These are phyloP conservation scores for Grus americana DNA, from an alignment of 2,113 vertebrate species.

Conservation along the genomic window DNA sequence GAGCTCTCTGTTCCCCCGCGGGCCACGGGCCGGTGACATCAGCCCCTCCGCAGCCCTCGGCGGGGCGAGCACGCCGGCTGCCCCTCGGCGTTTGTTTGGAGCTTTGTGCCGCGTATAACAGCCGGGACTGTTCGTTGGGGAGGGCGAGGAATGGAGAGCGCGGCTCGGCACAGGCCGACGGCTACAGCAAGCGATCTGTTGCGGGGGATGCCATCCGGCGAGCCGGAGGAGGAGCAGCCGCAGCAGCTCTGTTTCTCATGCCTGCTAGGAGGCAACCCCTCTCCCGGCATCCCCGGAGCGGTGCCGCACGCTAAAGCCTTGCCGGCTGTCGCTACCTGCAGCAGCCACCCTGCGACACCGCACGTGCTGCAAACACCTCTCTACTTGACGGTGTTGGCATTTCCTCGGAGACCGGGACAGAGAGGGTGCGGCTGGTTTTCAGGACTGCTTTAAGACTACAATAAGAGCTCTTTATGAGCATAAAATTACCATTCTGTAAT, in stretches of 20 bases:
- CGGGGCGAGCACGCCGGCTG: neutral
- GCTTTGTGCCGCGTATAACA: neutral
- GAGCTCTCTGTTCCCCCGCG: neutral
- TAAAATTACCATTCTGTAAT: neutral
- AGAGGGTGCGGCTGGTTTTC: neutral
- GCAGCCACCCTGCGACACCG: neutral
- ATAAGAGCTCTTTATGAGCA: neutral
- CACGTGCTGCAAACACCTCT: neutral
- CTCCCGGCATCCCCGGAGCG: neutral
- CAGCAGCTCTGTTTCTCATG: neutral
- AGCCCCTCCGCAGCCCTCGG: neutral
- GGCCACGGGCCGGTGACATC: neutral
- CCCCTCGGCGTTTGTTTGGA: neutral
- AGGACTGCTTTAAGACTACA: neutral
- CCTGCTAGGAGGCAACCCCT: neutral
- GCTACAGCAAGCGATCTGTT: neutral
- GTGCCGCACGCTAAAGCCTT: neutral
- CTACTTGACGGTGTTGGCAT: neutral
- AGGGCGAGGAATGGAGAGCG: neutral
- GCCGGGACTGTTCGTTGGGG: rapidly evolving
- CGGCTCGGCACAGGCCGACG: neutral
- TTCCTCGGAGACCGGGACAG: neutral
- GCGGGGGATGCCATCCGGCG: neutral
- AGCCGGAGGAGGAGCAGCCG: neutral
- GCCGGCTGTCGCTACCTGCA: neutral